Evolutionary conservation across 2,888 invertebrate species (phyloP), one percentile per base, ranked within the genome.

Genomic region (Andrena camellia): DNA sequence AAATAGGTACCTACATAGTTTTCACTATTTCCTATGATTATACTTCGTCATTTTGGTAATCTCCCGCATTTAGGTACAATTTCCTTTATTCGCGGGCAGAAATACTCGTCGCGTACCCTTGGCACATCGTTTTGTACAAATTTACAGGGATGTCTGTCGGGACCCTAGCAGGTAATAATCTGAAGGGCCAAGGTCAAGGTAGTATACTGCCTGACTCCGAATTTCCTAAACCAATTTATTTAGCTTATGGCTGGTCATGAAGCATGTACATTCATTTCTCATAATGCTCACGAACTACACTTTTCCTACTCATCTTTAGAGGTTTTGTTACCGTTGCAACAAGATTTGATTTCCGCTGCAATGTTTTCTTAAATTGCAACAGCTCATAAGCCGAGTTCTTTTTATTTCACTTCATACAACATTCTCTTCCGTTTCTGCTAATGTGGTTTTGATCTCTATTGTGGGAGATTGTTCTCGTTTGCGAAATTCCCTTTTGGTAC

Each of bases 211-310:
- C 57, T 23, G 57, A 57, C 57, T 57, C 57, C 23, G 23, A 57
- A 57, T 57, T 23, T 57, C 57, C 57, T 26, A 57, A 23, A 57
- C 23, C 26, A 60, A 60, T 60, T 60, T 60, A 31, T 60, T 17
- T 60, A 29, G 13, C 29, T 60, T 31, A 20, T 13, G 4, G 1
- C 57, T 57, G 57, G 26, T 10, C 57, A 57, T 57, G 23, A 57
- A 26, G 23, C 4, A 57, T 57, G 8, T 23, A 57, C 23, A 4
- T 26, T 57, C 23, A 23, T 13, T 57, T 20, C 10, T 10, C 17
- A n/a, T 6, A 52, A 20, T 52, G 6, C 7, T 20, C n/a, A n/a
- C 7, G 2, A 20, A 52, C 20, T n/a, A 52, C n/a, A 52, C 6
- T 52, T 52, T 20, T 20, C 20, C 20, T 7, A 52, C 52, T n/a